Evolutionary conservation across 2,888 invertebrate species (phyloP), one percentile per base, ranked within the genome.

Genomic region (Lymantria monacha): DNA sequence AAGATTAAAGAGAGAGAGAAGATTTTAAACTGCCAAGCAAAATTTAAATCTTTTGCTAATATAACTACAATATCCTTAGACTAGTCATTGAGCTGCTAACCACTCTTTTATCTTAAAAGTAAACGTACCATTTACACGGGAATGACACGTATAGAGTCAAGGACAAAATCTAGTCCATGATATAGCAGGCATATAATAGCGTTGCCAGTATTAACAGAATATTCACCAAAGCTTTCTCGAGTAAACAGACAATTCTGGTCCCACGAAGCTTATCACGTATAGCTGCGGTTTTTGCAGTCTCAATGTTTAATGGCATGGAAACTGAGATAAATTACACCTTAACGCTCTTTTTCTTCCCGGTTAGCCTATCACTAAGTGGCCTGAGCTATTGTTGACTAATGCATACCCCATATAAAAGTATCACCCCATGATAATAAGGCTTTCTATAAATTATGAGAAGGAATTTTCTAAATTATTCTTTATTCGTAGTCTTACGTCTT

Each of bases 271-370:
- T 87, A 87, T 85, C 87, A 85, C 81, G 79, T 81, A 77, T 80
- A 79, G 80, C 78, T 81, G 79, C 70, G 78, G 80, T 85, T 87
- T 86, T 85, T 84, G 81, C 82, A 79, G 80, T 79, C 80, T 83
- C 76, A 77, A 70, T 82, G 83, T 87, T 88, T 79, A 90, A 88
- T 89, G 89, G 85, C 74, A 76, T 74, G 79, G 85, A 89, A 88
- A 87, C 81, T 79, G 84, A 86, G 88, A 90, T 90, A 89, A 87
- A 89, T 87, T 85, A 83, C 79, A 70, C 74, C 78, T 76, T 88
- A 86, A 89, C 85, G 84, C 76, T 72, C 81, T 86, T 87, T 88
- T 76, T 82, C 76, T 76, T 74, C 71, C 64, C 66, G 69, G 68
- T 44, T 70, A 55, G 75, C 77, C 77, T 78, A 78, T 75, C 74